These are phyloP conservation scores for Cheilosia variabilis DNA, from an alignment of 2,888 invertebrate genomes.

Conservation along the genomic window DNA sequence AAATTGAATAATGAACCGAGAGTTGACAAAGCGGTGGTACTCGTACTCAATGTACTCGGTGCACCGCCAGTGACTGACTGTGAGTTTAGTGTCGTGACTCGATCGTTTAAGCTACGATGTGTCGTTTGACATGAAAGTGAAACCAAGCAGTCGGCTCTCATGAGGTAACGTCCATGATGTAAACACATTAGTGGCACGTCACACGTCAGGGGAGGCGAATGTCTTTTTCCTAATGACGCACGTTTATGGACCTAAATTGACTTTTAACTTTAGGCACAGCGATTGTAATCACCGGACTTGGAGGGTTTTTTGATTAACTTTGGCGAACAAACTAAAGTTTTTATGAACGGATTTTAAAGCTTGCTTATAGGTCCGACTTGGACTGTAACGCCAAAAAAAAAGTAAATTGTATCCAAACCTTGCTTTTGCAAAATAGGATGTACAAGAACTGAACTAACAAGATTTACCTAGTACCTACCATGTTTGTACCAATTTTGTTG, in stretches of 20 bases:
- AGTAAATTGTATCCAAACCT: no score
- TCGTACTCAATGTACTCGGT: not conserved
- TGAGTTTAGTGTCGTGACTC: slow-evolving; percentile 54
- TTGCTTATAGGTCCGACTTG: no score
- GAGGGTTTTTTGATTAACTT: no score
- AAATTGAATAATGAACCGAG: slow-evolving; percentile 67
- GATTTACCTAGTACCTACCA: fast-evolving
- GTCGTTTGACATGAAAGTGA: slow-evolving; percentile 61
- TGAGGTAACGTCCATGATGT: slow-evolving; percentile 41
- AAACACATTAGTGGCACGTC: slow-evolving; percentile 30
- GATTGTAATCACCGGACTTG: slow-evolving; percentile 6
- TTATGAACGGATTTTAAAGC: no score
- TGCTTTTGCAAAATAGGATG: no score
- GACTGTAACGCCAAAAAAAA: no score
- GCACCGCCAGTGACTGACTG: not conserved
- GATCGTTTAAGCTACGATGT: slow-evolving; percentile 54
- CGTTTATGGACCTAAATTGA: slow-evolving; percentile 38
- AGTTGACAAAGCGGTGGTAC: slow-evolving; percentile 62
- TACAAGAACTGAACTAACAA: no score
- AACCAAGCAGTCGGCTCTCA: slow-evolving; percentile 39
- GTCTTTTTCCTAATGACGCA: not conserved
- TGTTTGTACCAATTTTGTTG: no score
- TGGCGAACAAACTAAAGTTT: no score
- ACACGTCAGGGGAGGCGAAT: slow-evolving; percentile 15
- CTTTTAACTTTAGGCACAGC: slow-evolving; percentile 12